Evolutionary conservation across 1,140 invertebrate species (phyloP), one percentile per base, ranked within the genome.

Genomic region (Spodoptera litura): DNA sequence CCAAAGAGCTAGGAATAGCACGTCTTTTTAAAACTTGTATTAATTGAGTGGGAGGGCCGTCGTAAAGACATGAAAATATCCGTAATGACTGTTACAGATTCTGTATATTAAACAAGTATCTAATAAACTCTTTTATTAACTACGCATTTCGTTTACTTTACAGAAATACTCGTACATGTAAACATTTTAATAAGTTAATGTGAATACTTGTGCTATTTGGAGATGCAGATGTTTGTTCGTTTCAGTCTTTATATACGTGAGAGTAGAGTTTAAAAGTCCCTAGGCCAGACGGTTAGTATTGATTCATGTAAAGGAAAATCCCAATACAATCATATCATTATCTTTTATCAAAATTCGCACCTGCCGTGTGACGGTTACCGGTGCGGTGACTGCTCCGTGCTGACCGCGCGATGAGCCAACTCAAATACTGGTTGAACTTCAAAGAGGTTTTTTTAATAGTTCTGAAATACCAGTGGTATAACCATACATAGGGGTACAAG

Each of bases 231-330:
- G 38, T 44, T 44, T 44, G 6, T 56, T 56, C 20, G n/a, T 12
- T 27, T 35, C 6, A 31, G 3, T 61, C 20, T 10, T 49, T n/a
- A 4, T 10, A 10, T 6, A 10, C 12, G 38, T 20, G 44, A 49
- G 49, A 20, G 20, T 10, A 9, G 5, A 25, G 9, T 38, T 49
- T 31, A 49, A 49, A 64, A 66, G 38, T 66, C 62, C 61, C 62
- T 20, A 20, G 49, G 25, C 62, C 38, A 66, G 35, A 11, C 38
- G 20, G 35, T 38, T 20, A 35, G 31, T 15, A 15, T 10, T 66
- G 62, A 49, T 49, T 66, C 62, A 66, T n/a, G 15, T 66, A 12
- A 66, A 66, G 62, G 62, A 66, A 66, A 66, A 66, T 44, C 38
- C 62, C 13, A 64, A 66, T n/a, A 64, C n/a, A 44, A 38, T 64